Conservation (phyloP, 2,888 invertebrate species). For the Hemistola chrysoprasaria region DNA sequence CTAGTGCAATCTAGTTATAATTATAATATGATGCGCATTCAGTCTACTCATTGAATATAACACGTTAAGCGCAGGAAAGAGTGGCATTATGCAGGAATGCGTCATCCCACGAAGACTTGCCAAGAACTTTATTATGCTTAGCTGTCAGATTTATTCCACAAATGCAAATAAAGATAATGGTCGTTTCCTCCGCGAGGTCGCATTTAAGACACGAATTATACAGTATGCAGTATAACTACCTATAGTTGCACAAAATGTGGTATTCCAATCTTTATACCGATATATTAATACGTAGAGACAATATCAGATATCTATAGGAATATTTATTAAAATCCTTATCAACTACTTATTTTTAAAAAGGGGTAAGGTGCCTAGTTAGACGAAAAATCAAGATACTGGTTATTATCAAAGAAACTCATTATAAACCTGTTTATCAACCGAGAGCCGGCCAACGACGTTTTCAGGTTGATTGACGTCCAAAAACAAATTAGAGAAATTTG, state of each 20-base stretch:
- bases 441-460: slow-evolving; percentile 9
- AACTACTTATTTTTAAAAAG: too few relatives aligned
- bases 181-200: slow-evolving; percentile 3
- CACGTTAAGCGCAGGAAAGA: not conserved
- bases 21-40: too few relatives aligned
- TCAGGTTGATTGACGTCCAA: slow-evolving; percentile 14
- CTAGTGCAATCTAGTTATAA: too few relatives aligned
- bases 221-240: too few relatives aligned
- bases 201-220: too few relatives aligned
- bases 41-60: not conserved
- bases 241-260: too few relatives aligned
- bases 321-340: too few relatives aligned
- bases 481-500: slow-evolving; percentile 19
- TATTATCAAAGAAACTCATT: not conserved
- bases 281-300: too few relatives aligned
- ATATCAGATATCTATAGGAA: too few relatives aligned
- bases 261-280: too few relatives aligned
- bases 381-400: not conserved
- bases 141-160: slow-evolving; percentile 12
- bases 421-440: slow-evolving; percentile 7
- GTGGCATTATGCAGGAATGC: slow-evolving; percentile 6
- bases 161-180: slow-evolving; percentile 11
- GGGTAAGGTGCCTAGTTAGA: slow-evolving; percentile 2
- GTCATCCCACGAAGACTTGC: slow-evolving; percentile 11
- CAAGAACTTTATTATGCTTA: slow-evolving; percentile 9